Evolutionary conservation across 2,113 vertebrate genomes (phyloP).

Genomic region (Porphyrio hochstetteri): DNA sequence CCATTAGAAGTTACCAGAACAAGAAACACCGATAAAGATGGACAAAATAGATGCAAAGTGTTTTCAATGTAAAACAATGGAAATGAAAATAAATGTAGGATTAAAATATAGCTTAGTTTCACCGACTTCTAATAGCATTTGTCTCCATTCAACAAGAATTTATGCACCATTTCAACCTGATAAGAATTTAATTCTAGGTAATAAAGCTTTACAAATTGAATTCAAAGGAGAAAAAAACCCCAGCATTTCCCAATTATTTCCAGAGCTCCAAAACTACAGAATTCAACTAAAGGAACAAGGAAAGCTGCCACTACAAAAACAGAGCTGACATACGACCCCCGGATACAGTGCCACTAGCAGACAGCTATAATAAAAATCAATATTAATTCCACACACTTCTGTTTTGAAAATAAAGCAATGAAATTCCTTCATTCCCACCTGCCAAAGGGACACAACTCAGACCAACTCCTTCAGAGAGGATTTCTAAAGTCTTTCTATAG

Average conservation of each 20-base stretch:
- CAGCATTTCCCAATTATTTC: slow-evolving; percentile 16
- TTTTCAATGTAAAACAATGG: neutral
- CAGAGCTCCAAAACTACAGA: neutral
- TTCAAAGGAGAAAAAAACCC: neutral
- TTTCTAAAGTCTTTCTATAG: slow-evolving; percentile 52
- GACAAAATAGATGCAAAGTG: neutral
- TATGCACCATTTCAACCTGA: slow-evolving; percentile 54
- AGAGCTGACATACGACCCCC: slow-evolving; percentile 5
- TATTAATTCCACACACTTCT: slow-evolving; percentile 58
- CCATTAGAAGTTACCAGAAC: neutral
- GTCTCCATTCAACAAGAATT: slow-evolving; percentile 53
- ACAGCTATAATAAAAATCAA: slow-evolving; percentile 57
- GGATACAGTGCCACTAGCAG: slow-evolving; percentile 1
- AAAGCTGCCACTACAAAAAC: slow-evolving; percentile 8
- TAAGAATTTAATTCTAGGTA: slow-evolving; percentile 62
- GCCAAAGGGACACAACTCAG: slow-evolving; percentile 28
- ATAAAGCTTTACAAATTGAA: slow-evolving; percentile 67
- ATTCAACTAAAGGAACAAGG: neutral
- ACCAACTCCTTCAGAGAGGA: neutral
- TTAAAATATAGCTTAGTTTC: slow-evolving; percentile 55
- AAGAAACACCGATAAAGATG: neutral
- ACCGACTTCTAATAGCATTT: slow-evolving; percentile 34
- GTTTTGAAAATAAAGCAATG: slow-evolving; percentile 54
- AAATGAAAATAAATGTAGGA: slow-evolving; percentile 58
- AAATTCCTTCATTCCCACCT: slow-evolving; percentile 37